Evolutionary conservation across 2,888 invertebrate genomes (phyloP), one percentile per base, ranked within the genome.

Genomic region (Pyrrhosoma nymphula): DNA sequence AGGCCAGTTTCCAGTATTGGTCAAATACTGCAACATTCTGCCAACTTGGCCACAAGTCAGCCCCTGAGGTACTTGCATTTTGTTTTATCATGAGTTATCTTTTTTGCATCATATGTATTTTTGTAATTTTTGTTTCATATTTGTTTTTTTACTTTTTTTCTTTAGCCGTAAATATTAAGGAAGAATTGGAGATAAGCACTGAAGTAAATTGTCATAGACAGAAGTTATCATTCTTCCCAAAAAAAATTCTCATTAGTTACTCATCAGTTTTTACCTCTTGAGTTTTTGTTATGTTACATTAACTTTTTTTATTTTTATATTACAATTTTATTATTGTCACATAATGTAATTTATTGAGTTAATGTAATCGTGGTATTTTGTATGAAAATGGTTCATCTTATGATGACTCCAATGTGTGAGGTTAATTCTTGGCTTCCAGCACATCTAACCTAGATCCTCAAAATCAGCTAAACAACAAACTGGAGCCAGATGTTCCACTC

Each of bases 361-460:
- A 93, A 75, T 93, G 69, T 47, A 75, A 69, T 39, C n/a, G 69
- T 69, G 20, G 23, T 39, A 90, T 90, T 39, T 12, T 56, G 47
- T 69, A 12, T 26, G 35, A 63, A 69, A 6, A n/a, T 69, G 56
- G 56, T 89, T 89, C 89, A 89, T 89, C 39, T 69, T 75, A 35
- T 26, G n/a, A 91, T 47, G 47, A 20, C 35, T 14, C 69, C 63
- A 2, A 93, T 47, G 35, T 93, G 47, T 93, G 75, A 93, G 93
- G 93, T 75, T 93, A 47, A 75, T 93, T 93, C 69, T 93, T 93
- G 69, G 69, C 69, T 93, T 93, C 69, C 93, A 93, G 93, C 75
- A 30, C 47, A 47, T 55, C 63, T 93, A 69, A 93, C 69, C 93
- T 26, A 75, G 93, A 35, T 12, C 35, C 60, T 63, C 69, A 69